Percentiles rank a stretch among this genome's conserved stretches.
Evolutionary conservation across 2,888 invertebrate genomes (phyloP).

Genomic region (Escarpia spicata): DNA sequence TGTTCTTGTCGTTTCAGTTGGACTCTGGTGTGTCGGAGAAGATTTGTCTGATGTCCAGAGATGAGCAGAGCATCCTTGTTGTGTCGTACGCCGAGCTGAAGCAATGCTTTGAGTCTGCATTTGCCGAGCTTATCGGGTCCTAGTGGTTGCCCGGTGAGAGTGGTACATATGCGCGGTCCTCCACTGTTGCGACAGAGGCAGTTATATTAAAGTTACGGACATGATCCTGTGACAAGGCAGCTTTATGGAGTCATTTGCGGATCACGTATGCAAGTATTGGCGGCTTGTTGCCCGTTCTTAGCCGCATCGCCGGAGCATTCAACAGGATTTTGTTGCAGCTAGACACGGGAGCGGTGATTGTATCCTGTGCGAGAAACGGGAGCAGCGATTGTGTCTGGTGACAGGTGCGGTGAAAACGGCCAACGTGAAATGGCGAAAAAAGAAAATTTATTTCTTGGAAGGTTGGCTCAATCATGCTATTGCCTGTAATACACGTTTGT

Average conservation of each 20-base stretch:
- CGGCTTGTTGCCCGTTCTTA: not conserved
- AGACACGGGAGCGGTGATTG: not conserved
- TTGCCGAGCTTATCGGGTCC: conserved; percentile 75
- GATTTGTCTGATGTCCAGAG: conserved; percentile 94
- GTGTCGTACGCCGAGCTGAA: conserved; percentile 95
- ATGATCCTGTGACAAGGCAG: not conserved
- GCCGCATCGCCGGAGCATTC: not conserved
- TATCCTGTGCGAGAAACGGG: not conserved
- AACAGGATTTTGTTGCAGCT: conserved; percentile 16
- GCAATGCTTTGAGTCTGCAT: conserved; percentile 92
- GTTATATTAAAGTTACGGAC: not conserved
- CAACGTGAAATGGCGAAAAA: conserved; percentile 7
- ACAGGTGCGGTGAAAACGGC: not conserved
- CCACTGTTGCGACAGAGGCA: not conserved
- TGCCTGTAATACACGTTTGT: not conserved
- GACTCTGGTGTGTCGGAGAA: conserved; percentile 68
- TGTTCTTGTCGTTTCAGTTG: conserved; percentile 57
- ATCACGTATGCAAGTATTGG: not conserved
- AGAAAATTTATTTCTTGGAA: not conserved
- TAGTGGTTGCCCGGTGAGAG: not conserved
- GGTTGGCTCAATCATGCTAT: not conserved
- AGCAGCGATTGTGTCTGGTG: not conserved
- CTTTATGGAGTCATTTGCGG: not conserved
- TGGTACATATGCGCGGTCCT: not conserved
- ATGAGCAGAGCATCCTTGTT: conserved; percentile 94